These are phyloP conservation scores for Sepioteuthis lessoniana DNA, from an alignment of 2,888 invertebrate genomes.

Conservation along the genomic window DNA sequence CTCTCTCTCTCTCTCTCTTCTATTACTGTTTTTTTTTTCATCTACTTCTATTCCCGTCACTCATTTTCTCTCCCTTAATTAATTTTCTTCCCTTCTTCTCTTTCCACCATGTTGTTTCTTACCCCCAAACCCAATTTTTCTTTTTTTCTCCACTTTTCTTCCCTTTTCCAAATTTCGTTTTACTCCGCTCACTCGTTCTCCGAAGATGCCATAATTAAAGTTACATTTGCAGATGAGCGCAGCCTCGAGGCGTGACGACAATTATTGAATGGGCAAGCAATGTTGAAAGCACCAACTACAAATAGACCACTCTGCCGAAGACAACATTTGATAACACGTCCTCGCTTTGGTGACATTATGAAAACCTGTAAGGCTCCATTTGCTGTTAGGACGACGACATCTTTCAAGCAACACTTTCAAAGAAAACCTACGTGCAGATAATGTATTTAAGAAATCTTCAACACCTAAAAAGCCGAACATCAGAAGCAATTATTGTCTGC, in stretches of 20 bases:
- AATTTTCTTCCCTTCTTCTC: background rate
- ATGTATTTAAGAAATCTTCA: background rate
- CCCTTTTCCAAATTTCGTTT: background rate
- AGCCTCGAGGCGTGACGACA: background rate
- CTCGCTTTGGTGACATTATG: background rate
- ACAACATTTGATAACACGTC: background rate
- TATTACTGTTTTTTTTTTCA: no score
- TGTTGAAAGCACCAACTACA: background rate
- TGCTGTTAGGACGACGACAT: background rate
- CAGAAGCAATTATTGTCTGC: background rate
- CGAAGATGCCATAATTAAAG: background rate
- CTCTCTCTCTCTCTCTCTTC: background rate
- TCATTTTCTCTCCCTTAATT: background rate
- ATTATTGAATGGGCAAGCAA: background rate
- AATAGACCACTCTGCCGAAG: conserved; percentile 33
- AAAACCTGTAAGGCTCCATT: background rate
- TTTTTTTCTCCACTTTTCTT: background rate
- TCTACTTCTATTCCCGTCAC: background rate
- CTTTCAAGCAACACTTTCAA: background rate
- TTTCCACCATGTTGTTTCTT: background rate
- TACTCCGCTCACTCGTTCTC: background rate
- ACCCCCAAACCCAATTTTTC: background rate
- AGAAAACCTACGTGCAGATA: background rate
- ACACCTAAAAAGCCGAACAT: conserved; percentile 21
- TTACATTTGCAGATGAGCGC: background rate